Evolutionary conservation across 2,797 vertebrate genomes (phyloP).

Genomic region (Enoplosus armatus): DNA sequence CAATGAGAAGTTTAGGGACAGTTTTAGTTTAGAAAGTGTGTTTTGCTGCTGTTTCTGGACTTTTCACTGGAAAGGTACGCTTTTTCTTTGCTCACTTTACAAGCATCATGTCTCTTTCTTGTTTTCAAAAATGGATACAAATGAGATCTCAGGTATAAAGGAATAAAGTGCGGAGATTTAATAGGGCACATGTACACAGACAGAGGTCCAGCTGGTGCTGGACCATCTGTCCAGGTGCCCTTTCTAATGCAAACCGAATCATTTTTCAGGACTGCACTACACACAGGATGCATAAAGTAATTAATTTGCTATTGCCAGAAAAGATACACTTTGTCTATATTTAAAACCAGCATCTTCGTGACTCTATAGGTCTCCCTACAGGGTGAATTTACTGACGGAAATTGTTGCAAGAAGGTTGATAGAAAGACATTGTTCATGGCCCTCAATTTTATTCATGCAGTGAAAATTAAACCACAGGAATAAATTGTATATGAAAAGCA

Average conservation of each 20-base stretch:
- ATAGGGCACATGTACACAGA: conserved; percentile 25
- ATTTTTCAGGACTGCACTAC: conserved; percentile 27
- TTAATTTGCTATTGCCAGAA: conserved; percentile 18
- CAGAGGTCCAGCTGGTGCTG: conserved; percentile 38
- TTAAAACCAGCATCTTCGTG: conserved; percentile 24
- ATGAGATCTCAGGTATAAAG: conserved; percentile 13
- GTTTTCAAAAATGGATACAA: conserved; percentile 24
- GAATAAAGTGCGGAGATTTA: conserved; percentile 25
- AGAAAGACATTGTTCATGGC: conserved; percentile 31
- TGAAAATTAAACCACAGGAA: conserved; percentile 39
- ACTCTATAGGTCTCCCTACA: conserved; percentile 17
- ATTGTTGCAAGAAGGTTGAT: conserved; percentile 35
- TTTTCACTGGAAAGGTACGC: too few relatives aligned
- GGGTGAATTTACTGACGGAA: conserved; percentile 27
- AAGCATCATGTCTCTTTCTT: not conserved
- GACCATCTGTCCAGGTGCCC: conserved; percentile 46
- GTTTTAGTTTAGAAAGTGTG: too few relatives aligned
- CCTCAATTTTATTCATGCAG: conserved; percentile 19
- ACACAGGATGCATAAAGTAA: conserved; percentile 28
- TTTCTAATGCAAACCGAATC: conserved; percentile 33
- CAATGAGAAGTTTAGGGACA: too few relatives aligned
- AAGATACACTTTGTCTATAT: conserved; percentile 44
- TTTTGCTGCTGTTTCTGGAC: too few relatives aligned
- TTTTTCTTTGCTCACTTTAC: too few relatives aligned
- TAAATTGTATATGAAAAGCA: conserved; percentile 13